phyloP scores from a whole-genome alignment of 2,113 vertebrate species.

The Panthera tigris region DNA sequence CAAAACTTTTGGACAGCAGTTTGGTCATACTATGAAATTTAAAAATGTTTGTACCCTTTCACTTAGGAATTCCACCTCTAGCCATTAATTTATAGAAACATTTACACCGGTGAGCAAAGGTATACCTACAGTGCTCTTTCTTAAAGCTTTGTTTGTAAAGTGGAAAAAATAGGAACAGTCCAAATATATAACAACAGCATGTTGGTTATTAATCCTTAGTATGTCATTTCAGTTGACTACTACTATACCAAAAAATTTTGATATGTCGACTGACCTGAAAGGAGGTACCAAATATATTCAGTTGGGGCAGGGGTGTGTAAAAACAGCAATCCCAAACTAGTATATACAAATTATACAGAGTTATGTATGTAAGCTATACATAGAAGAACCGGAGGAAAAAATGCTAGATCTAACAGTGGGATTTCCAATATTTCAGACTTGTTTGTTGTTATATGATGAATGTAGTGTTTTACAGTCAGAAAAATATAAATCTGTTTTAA shows the following conservation, averaged over 20 bases:
- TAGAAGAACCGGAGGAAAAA: neutral
- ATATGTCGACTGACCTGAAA: neutral
- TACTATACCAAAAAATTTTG: neutral
- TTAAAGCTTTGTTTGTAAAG: slow-evolving; percentile 1
- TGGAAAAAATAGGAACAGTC: neutral
- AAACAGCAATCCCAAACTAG: neutral
- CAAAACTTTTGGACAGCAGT: neutral
- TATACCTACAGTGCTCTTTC: neutral
- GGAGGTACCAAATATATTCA: neutral
- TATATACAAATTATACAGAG: neutral
- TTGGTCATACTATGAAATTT: neutral
- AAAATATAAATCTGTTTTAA: neutral
- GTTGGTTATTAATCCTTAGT: neutral
- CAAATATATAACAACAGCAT: neutral
- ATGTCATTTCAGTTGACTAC: neutral
- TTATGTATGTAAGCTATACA: neutral
- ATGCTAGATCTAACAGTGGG: neutral
- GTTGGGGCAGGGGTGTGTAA: neutral
- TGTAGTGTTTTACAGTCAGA: neutral
- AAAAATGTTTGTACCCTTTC: neutral
- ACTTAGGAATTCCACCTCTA: neutral
- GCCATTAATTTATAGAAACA: neutral
- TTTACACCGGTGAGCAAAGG: neutral
- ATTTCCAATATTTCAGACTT: neutral
- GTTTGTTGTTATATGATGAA: neutral